Evolutionary conservation across 2,797 vertebrate genomes (phyloP), one percentile per base, ranked within the genome.

Genomic region (Anguilla marmorata): DNA sequence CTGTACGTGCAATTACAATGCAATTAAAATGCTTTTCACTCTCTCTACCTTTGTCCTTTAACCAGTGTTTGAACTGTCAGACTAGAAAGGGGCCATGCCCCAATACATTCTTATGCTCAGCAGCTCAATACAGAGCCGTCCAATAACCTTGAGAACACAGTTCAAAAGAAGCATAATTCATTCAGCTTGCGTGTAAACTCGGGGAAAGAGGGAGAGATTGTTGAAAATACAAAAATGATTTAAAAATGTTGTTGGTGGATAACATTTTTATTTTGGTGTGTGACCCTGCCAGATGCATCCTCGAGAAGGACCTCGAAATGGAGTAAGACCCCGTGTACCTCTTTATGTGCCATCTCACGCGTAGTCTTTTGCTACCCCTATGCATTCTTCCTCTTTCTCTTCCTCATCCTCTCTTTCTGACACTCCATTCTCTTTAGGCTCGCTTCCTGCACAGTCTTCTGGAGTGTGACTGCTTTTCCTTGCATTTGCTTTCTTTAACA

Each of bases 211-310:
- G 72, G 86, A 76, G 63, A 89, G 89, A 86, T 88, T 54, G 84
- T 6, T 66, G 87, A 85, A 63, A 91, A 91, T 90, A 90, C 89
- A 93, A 92, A 93, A 94, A 93, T 92, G 76, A 90, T 89, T 90
- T 91, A 92, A 93, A 95, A 94, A 93, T 94, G 92, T 95, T 96
- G 88, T 95, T 96, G 88, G 86, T 90, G 90, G 93, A 92, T 96
- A 94, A 96, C 93, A 92, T 95, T 95, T 95, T 96, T 95, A 95
- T 96, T 95, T 92, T 93, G 92, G 91, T 96, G 94, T 97, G 93
- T 94, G 92, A 96, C 93, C 91, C 93, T 89, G 93, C 94, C 94
- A 97, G 97, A 97, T 96, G 96, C 96, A 95, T 90, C 96, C 95
- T 7, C 95, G 95, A 89, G 92, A 94, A 84, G 97, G 96, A 96